phyloP scores from a whole-genome alignment of 2,888 invertebrate genomes.

The Stictocephala bisonia region DNA sequence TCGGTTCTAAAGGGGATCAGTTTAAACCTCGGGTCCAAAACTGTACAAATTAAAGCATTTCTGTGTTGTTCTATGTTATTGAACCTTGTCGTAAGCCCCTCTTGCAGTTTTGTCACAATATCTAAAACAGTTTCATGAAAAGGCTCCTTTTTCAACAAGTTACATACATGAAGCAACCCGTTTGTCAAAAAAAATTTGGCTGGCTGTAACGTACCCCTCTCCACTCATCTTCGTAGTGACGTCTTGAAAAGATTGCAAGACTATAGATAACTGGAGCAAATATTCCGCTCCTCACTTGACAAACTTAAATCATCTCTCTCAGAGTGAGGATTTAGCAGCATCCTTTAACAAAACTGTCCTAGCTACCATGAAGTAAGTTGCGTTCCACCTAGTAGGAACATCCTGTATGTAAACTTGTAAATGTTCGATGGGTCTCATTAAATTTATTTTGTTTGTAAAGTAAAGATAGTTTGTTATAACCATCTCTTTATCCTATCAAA shows the following conservation, averaged over 20 bases:
- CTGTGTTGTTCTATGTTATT: conserved; percentile 32
- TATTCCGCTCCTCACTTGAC: conserved; percentile 4
- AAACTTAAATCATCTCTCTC: conserved; percentile 9
- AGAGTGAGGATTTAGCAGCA: background rate
- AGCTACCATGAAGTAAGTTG: conserved; percentile 6
- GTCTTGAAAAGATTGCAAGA: conserved; percentile 6
- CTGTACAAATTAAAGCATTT: conserved; percentile 51
- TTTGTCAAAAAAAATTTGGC: conserved; percentile 1
- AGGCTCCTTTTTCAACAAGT: background rate
- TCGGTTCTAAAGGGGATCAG: conserved; percentile 47
- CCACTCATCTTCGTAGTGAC: conserved; percentile 20
- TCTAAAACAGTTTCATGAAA: background rate
- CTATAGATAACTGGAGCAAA: conserved; percentile 5
- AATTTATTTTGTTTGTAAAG: no score
- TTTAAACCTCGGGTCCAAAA: conserved; percentile 53
- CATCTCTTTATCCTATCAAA: no score
- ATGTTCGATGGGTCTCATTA: no score
- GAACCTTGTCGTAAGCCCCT: background rate
- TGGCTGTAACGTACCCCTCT: conserved; percentile 12
- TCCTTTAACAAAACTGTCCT: background rate
- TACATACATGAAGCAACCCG: conserved; percentile 30
- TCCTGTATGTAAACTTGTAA: no score
- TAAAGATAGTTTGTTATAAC: no score
- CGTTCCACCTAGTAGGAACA: conserved; percentile 10
- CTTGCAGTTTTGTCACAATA: background rate